Evolutionary conservation across 2,797 vertebrate species (phyloP).

Genomic region (Siniperca scherzeri): DNA sequence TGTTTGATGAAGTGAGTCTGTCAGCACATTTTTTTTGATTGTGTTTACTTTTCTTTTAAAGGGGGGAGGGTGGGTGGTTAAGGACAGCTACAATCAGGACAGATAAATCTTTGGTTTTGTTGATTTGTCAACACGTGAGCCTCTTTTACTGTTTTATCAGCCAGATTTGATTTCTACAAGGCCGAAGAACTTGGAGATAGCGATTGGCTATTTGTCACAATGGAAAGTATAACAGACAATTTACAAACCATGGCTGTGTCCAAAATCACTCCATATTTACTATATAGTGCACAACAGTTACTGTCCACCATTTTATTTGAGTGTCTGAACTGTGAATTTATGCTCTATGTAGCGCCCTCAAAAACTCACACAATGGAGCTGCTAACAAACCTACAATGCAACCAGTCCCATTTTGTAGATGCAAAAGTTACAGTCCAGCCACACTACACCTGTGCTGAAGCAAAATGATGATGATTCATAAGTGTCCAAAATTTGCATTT

Average conservation of each 20-base stretch:
- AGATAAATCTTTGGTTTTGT: not conserved
- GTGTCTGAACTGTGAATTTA: no score
- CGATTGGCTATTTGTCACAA: not conserved
- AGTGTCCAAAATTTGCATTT: not conserved
- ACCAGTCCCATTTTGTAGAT: not conserved
- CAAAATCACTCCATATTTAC: not conserved
- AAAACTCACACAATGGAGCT: not conserved
- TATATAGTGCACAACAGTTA: no score
- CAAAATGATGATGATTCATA: not conserved
- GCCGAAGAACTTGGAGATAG: no score
- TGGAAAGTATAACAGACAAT: no score
- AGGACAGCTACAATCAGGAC: not conserved
- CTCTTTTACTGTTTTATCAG: no score
- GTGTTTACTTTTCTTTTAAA: not conserved
- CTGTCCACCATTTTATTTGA: no score
- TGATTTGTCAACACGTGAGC: not conserved
- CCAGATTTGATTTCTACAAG: not conserved
- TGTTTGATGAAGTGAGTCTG: conserved; percentile 93
- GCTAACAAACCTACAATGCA: not conserved
- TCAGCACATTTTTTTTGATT: not conserved
- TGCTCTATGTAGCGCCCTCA: no score
- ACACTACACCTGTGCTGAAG: not conserved
- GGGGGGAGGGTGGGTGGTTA: not conserved
- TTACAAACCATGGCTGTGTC: not conserved
- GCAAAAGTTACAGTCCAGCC: not conserved